Conservation (phyloP, 1,140 invertebrate genomes). For the Anthonomus grandis region DNA sequence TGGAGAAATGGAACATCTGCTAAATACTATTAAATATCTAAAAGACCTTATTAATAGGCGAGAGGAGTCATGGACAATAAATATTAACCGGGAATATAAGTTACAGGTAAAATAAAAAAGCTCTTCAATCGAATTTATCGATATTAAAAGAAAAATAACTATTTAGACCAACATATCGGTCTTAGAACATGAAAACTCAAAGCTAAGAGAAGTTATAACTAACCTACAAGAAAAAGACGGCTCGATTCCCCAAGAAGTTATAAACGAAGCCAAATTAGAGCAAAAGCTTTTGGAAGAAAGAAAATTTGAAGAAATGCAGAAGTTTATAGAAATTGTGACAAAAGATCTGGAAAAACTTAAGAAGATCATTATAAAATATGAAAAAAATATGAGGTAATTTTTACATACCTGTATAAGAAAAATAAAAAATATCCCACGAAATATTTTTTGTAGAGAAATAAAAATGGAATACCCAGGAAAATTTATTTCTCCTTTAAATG, state of each 20-base stretch:
- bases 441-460: constrained; percentile 18
- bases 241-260: background rate
- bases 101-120: constrained; percentile 12
- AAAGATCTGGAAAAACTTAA: constrained; percentile 21
- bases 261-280: background rate
- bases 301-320: constrained; percentile 7
- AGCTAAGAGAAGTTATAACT: constrained; percentile 13
- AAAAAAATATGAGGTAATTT: constrained; percentile 25
- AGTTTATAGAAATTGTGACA: constrained; percentile 1
- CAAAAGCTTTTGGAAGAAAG: constrained; percentile 7
- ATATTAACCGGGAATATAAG: constrained; percentile 20
- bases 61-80: constrained; percentile 21
- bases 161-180: constrained; percentile 6
- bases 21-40: constrained; percentile 31
- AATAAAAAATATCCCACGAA: background rate
- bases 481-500: constrained; percentile 14
- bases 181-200: constrained; percentile 21
- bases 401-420: background rate
- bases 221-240: background rate
- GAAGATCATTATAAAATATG: constrained; percentile 30
- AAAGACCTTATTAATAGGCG: constrained; percentile 28
- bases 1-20: constrained; percentile 29
- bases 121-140: too few species aligned
- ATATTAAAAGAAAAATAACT: background rate
- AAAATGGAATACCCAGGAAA: constrained; percentile 6